Conservation (phyloP, 2,888 invertebrate species). For the Stratiomys singularior region DNA sequence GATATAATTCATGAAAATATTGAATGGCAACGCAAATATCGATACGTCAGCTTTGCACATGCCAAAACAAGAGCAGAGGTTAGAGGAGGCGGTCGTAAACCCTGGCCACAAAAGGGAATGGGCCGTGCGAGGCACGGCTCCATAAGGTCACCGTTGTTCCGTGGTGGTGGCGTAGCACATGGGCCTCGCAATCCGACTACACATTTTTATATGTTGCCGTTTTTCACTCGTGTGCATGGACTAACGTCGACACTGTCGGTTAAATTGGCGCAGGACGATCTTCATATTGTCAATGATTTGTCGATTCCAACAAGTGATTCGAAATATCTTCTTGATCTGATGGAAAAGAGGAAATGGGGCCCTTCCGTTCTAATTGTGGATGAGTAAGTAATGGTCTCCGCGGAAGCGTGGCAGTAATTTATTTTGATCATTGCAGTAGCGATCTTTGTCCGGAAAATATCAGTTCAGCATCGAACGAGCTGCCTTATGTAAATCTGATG, state of each 20-base stretch:
- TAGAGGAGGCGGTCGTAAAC: conserved; percentile 89
- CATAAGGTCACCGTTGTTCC: conserved; percentile 87
- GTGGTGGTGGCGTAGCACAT: conserved; percentile 84
- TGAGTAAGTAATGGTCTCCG: conserved; percentile 71
- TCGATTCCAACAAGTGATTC: conserved; percentile 87
- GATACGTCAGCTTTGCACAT: conserved; percentile 82
- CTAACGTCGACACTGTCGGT: conserved; percentile 85
- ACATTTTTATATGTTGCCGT: conserved; percentile 94
- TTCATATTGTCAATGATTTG: conserved; percentile 88
- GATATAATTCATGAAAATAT: conserved; percentile 89
- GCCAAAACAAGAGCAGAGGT: conserved; percentile 86
- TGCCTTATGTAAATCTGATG: conserved; percentile 92
- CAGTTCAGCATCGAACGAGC: conserved; percentile 78
- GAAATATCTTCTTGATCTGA: conserved; percentile 80
- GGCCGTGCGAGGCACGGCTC: conserved; percentile 94
- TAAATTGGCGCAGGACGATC: conserved; percentile 95
- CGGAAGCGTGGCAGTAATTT: background rate
- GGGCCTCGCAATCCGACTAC: conserved; percentile 92
- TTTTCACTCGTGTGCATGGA: conserved; percentile 79
- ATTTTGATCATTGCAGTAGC: conserved; percentile 69
- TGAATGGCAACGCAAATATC: conserved; percentile 85
- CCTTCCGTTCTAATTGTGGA: conserved; percentile 94
- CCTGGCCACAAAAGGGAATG: conserved; percentile 96
- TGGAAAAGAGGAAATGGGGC: conserved; percentile 92
- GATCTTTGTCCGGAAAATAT: conserved; percentile 92